A percentile compares a stretch with the other conserved stretches of the same genome.
Conservation (phyloP, 2,113 vertebrate genomes). For the Albula glossodonta region DNA sequence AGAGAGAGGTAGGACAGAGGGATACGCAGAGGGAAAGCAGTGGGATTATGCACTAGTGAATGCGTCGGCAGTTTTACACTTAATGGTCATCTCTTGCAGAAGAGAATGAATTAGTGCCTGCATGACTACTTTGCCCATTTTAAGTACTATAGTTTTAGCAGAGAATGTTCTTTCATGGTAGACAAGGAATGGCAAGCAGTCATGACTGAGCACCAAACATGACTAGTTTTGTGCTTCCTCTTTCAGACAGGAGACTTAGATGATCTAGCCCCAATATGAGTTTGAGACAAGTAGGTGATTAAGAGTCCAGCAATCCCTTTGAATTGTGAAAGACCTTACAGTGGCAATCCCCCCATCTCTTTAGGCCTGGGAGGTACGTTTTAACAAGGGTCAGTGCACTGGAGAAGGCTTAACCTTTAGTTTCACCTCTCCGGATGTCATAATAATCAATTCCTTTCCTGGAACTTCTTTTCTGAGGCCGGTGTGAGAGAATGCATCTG, state of each 20-base stretch:
- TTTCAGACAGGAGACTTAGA: background rate
- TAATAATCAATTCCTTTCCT: background rate
- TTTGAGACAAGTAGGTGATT: background rate
- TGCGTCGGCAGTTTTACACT: background rate
- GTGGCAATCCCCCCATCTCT: background rate
- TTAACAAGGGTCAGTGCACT: background rate
- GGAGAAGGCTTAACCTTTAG: background rate
- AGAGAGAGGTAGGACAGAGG: background rate
- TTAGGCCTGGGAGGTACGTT: background rate
- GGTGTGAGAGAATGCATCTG: background rate
- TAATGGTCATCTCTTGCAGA: background rate
- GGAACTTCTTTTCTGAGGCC: background rate
- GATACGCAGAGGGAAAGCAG: background rate
- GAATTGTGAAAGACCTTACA: background rate
- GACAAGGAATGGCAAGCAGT: background rate
- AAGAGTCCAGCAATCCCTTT: background rate
- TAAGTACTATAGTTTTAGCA: background rate
- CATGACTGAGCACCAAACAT: background rate
- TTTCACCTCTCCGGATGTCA: background rate
- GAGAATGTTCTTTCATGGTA: background rate
- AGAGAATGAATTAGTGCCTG: background rate
- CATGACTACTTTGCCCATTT: background rate
- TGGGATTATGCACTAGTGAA: background rate
- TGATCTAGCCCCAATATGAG: background rate
- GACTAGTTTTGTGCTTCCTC: background rate